phyloP scores from a whole-genome alignment of 2,888 invertebrate species.

The Agriopis leucophaearia region DNA sequence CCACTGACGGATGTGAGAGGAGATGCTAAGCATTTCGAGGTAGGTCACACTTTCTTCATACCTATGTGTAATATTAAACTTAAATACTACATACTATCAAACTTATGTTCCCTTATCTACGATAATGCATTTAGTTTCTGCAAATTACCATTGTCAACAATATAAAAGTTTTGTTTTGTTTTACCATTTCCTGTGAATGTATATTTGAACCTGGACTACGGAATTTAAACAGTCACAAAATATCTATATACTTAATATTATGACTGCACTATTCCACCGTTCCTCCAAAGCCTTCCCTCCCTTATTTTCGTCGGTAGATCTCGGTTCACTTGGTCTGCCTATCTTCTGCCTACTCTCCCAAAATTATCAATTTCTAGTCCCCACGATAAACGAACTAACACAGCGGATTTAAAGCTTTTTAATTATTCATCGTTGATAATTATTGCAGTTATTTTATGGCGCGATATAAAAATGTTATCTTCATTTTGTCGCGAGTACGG shows the following conservation, averaged over 20 bases:
- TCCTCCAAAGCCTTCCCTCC: too few relatives aligned
- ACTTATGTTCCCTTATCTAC: neutral
- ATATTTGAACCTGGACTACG: too few relatives aligned
- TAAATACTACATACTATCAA: too few relatives aligned
- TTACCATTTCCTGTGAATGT: neutral
- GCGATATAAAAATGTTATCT: neutral
- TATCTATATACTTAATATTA: too few relatives aligned
- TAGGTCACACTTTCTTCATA: slow-evolving; percentile 1
- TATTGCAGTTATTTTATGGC: neutral
- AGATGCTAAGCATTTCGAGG: slow-evolving; percentile 36
- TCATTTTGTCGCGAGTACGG: neutral
- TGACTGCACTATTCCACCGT: too few relatives aligned
- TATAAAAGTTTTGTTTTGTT: neutral
- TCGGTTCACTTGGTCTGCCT: too few relatives aligned
- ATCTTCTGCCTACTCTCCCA: neutral
- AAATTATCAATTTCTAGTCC: neutral
- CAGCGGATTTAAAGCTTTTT: neutral
- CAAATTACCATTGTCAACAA: neutral
- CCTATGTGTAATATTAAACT: too few relatives aligned
- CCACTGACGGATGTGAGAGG: slow-evolving; percentile 30
- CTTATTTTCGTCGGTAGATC: too few relatives aligned
- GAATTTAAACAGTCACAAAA: too few relatives aligned
- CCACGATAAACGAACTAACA: too few relatives aligned
- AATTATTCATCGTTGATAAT: neutral
- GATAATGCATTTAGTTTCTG: neutral